Percentiles rank a stretch among this genome's conserved stretches.
phyloP scores from a whole-genome alignment of 2,888 invertebrate genomes.

The Oasisia sp. region DNA sequence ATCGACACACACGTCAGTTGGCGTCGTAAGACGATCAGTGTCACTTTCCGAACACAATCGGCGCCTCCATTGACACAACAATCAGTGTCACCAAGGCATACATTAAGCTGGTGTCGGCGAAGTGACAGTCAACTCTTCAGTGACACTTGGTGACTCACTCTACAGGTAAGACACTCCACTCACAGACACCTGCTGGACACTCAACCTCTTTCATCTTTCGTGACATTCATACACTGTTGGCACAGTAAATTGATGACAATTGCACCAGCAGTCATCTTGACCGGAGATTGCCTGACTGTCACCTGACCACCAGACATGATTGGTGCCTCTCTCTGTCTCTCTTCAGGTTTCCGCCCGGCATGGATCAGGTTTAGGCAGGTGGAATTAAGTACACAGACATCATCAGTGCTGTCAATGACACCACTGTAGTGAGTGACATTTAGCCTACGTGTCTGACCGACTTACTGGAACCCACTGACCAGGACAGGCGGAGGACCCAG shows the following conservation, averaged over 20 bases:
- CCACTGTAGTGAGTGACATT: background rate
- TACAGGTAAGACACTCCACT: background rate
- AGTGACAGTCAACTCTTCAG: background rate
- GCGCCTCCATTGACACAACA: background rate
- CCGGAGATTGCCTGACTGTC: background rate
- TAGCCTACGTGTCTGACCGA: background rate
- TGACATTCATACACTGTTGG: background rate
- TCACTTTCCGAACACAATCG: too few relatives aligned
- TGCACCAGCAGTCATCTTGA: too few relatives aligned
- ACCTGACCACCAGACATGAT: background rate
- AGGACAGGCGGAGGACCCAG: background rate
- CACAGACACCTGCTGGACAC: background rate
- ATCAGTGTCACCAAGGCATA: background rate
- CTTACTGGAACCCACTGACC: background rate
- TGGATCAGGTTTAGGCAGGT: too few relatives aligned
- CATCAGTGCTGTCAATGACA: background rate
- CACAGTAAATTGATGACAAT: background rate
- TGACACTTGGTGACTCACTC: background rate
- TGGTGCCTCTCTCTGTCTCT: background rate
- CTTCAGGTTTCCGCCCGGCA: background rate
- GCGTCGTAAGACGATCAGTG: too few relatives aligned
- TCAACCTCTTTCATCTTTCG: background rate
- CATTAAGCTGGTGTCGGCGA: background rate
- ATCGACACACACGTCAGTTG: too few relatives aligned
- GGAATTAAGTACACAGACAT: too few relatives aligned